phyloP scores from a whole-genome alignment of 2,113 vertebrate genomes.

The Phocoena sinus region DNA sequence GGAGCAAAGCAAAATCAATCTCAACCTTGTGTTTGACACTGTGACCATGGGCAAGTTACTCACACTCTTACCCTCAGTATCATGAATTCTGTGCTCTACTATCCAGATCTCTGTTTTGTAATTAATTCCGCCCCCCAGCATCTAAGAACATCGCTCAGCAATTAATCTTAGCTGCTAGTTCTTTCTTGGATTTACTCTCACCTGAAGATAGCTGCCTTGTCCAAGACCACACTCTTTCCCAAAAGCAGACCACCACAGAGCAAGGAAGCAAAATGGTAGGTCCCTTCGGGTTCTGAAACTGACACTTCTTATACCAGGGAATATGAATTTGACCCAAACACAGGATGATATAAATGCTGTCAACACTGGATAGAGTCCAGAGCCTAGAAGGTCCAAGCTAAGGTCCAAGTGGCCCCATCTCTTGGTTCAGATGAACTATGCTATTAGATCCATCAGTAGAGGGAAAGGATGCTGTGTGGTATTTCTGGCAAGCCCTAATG shows the following conservation, averaged over 20 bases:
- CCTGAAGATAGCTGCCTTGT: background rate
- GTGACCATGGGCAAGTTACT: background rate
- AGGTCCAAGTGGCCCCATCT: background rate
- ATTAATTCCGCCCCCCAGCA: background rate
- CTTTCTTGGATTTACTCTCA: background rate
- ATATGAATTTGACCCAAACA: background rate
- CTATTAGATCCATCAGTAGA: background rate
- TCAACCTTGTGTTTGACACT: background rate
- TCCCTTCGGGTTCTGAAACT: background rate
- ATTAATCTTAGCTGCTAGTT: background rate
- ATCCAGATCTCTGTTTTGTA: background rate
- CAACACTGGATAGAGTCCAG: background rate
- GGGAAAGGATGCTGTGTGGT: background rate
- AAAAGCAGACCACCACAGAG: background rate
- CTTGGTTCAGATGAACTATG: background rate
- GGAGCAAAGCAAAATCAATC: background rate
- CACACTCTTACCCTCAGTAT: background rate
- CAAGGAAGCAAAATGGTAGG: background rate
- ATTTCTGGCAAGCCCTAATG: background rate
- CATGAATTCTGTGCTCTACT: background rate
- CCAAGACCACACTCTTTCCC: background rate
- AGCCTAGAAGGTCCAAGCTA: background rate
- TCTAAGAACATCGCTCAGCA: background rate
- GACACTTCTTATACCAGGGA: background rate
- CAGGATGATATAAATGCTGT: accelerated